These are phyloP conservation scores for Leptothorax acervorum DNA, from an alignment of 2,888 invertebrate species.

Conservation along the genomic window DNA sequence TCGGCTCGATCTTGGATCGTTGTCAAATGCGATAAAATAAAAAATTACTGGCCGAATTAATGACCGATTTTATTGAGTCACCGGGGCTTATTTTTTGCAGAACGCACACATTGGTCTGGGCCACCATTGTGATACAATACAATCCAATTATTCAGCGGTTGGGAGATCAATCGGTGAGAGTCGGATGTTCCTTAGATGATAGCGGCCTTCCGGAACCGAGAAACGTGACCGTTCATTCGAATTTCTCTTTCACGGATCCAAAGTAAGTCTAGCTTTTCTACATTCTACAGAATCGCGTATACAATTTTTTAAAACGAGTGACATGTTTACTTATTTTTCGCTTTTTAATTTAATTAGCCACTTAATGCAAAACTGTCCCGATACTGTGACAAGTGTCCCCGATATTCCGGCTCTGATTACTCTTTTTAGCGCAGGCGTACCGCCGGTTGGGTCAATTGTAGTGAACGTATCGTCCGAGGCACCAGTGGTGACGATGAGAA, in stretches of 20 bases:
- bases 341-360: not conserved
- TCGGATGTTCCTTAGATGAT: slow-evolving; percentile 91
- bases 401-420: slow-evolving; percentile 31
- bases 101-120: slow-evolving; percentile 89
- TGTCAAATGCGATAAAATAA: not conserved
- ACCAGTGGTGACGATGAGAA: slow-evolving; percentile 87
- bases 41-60: not conserved
- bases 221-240: slow-evolving; percentile 87
- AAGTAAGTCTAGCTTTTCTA: slow-evolving; percentile 84
- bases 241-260: slow-evolving; percentile 86
- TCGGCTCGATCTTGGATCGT: not conserved
- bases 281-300: too few relatives aligned
- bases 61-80: not conserved
- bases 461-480: slow-evolving; percentile 86
- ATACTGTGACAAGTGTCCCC: slow-evolving; percentile 12
- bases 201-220: slow-evolving; percentile 84
- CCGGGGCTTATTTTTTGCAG: slow-evolving; percentile 83
- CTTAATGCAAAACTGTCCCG: not conserved
- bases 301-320: not conserved
- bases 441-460: slow-evolving; percentile 85
- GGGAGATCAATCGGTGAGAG: slow-evolving; percentile 93
- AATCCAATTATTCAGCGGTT: slow-evolving; percentile 94
- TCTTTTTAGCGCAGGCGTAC: slow-evolving; percentile 80
- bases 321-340: not conserved
- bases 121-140: slow-evolving; percentile 93